These are phyloP conservation scores for Saxicola maurus DNA, from an alignment of 2,797 vertebrate genomes.

Conservation along the genomic window DNA sequence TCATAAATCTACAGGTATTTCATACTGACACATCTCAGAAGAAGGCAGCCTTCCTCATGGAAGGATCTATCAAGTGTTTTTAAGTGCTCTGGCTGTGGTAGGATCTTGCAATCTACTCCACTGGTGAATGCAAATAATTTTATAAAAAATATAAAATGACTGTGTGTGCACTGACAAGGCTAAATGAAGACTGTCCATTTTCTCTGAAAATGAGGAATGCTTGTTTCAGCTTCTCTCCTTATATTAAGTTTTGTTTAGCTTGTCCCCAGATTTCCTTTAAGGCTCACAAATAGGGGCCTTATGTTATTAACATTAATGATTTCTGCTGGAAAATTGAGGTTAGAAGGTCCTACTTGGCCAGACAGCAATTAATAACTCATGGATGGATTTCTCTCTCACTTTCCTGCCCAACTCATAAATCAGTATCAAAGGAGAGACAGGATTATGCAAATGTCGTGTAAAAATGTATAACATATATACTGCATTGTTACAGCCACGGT, in stretches of 20 bases:
- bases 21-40: background rate
- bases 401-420: slow-evolving; percentile 60
- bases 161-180: background rate
- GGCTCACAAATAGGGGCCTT: slow-evolving; percentile 17
- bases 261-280: slow-evolving; percentile 10
- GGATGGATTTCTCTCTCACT: slow-evolving; percentile 42
- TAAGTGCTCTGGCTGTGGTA: background rate
- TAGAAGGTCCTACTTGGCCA: slow-evolving; percentile 46
- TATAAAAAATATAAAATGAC: background rate
- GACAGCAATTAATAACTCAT: slow-evolving; percentile 58
- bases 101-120: background rate
- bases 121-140: background rate
- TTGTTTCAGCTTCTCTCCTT: background rate
- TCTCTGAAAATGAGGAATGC: background rate
- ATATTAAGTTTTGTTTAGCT: background rate
- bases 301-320: slow-evolving; percentile 48
- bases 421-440: slow-evolving; percentile 35
- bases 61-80: background rate
- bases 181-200: background rate
- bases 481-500: background rate
- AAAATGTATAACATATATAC: background rate
- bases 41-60: background rate
- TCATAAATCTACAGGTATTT: background rate
- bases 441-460: slow-evolving; percentile 45
- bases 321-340: slow-evolving; percentile 64